phyloP scores from a whole-genome alignment of 2,113 vertebrate genomes.

The Capricornis sumatraensis region DNA sequence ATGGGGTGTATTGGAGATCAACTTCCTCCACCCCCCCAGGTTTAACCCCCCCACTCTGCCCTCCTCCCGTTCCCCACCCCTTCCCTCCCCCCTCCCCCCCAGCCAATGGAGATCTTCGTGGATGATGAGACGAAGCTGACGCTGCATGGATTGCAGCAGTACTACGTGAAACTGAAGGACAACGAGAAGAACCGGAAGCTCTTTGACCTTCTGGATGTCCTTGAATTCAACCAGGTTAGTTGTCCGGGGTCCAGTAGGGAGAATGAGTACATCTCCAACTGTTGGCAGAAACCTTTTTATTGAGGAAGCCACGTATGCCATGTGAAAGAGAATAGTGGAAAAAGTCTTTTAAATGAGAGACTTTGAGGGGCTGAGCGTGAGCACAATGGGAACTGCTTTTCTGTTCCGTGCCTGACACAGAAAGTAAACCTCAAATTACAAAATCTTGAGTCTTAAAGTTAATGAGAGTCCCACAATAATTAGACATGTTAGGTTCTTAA shows the following conservation, averaged over 20 bases:
- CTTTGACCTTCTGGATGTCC: slow-evolving; percentile 87
- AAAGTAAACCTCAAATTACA: background rate
- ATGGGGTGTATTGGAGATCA: slow-evolving; percentile 74
- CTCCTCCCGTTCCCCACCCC: background rate
- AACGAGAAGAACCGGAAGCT: slow-evolving; percentile 91
- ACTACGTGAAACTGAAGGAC: slow-evolving; percentile 91
- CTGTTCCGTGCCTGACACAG: background rate
- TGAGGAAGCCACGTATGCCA: background rate
- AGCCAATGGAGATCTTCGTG: slow-evolving; percentile 91
- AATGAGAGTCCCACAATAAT: background rate
- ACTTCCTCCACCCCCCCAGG: slow-evolving; percentile 73
- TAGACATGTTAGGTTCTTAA: background rate
- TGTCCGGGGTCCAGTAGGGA: background rate
- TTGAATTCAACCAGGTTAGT: slow-evolving; percentile 88
- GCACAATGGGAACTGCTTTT: background rate
- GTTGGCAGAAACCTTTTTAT: background rate
- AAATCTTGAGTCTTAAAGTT: background rate
- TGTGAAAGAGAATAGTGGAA: background rate
- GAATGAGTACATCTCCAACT: background rate
- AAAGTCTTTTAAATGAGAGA: background rate
- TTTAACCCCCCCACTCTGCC: slow-evolving; percentile 70
- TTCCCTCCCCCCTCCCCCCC: slow-evolving; percentile 62
- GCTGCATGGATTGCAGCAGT: slow-evolving; percentile 88
- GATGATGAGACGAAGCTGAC: slow-evolving; percentile 90
- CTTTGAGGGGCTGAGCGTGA: background rate